A percentile compares a stretch with the other conserved stretches of the same genome.
phyloP scores from a whole-genome alignment of 2,888 invertebrate species.

The Limnephilus auricula region DNA sequence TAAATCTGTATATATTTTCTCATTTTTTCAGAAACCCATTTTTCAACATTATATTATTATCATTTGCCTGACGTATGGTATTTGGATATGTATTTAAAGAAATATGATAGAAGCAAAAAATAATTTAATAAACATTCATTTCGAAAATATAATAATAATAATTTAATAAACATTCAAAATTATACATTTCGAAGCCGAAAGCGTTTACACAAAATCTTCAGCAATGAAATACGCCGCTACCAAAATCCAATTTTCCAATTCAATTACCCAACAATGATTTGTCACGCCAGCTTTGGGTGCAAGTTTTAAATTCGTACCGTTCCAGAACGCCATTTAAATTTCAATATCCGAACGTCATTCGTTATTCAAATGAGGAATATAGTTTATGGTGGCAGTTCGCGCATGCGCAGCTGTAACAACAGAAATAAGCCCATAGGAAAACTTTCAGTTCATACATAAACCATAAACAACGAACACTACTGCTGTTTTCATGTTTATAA shows the following conservation, averaged over 20 bases:
- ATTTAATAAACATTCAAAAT: not conserved
- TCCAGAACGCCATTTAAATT: constrained; percentile 42
- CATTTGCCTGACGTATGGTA: too few relatives aligned
- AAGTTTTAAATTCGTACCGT: constrained; percentile 45
- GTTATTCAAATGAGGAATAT: constrained; percentile 47
- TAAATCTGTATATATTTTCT: too few relatives aligned
- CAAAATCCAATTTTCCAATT: constrained; percentile 12
- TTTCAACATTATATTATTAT: too few relatives aligned
- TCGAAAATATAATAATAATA: too few relatives aligned
- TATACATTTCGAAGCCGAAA: not conserved
- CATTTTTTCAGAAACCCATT: too few relatives aligned
- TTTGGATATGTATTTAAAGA: too few relatives aligned
- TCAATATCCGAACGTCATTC: constrained; percentile 49
- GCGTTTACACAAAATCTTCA: not conserved
- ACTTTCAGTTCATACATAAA: constrained; percentile 23
- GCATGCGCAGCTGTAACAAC: constrained; percentile 46
- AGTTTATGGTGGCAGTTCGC: constrained; percentile 24
- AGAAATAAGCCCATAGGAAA: constrained; percentile 8
- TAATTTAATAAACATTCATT: not conserved
- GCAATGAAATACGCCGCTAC: not conserved
- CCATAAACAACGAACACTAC: not conserved
- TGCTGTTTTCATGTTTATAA: constrained; percentile 15
- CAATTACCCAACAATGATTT: constrained; percentile 39
- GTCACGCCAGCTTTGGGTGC: constrained; percentile 29
- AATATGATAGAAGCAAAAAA: too few relatives aligned